Evolutionary conservation across 2,888 invertebrate genomes (phyloP), one percentile per base, ranked within the genome.

Genomic region (Zygogramma bicolorata): DNA sequence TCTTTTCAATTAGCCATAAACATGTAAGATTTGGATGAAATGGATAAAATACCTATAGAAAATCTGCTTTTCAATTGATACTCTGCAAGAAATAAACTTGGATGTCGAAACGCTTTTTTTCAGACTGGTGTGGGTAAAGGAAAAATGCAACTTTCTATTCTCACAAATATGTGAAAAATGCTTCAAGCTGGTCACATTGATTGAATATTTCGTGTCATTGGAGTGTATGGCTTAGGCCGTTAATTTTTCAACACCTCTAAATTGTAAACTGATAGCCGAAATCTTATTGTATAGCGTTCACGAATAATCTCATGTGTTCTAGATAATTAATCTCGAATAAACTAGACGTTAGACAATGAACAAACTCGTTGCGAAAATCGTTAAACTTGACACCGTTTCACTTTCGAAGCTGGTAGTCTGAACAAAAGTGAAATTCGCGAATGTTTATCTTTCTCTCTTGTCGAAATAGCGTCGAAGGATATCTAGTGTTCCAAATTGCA

Each of bases 351-450:
- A 25, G 15, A 61, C 38, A 22, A 38, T 38, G 18, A n/a, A 34
- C 31, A 60, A 31, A 40, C 38, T 13, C 22, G 25, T 38, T 18
- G 62, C 40, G 42, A 62, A 62, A 62, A 62, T 42, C 42, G 38
- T 62, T 62, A 42, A 62, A 62, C 62, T 62, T 62, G 62, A 62
- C 62, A 62, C 42, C 42, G 25, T 62, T 62, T 62, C 62, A 27
- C 62, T 62, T 62, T 62, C 62, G 7, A 15, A 53, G 15, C 53
- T 25, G 27, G 10, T 27, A 25, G n/a, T 53, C 53, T 6, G 25
- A 42, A 42, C 25, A 27, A 42, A 40, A 62, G 62, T 62, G 25
- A 46, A 42, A 62, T 62, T 42, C 22, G 25, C 42, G 8, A 34
- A 6, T 42, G 42, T 46, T 40, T 46, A 18, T 46, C 46, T 46